Evolutionary conservation across 2,888 invertebrate genomes (phyloP).

Genomic region (Homarus gammarus): DNA sequence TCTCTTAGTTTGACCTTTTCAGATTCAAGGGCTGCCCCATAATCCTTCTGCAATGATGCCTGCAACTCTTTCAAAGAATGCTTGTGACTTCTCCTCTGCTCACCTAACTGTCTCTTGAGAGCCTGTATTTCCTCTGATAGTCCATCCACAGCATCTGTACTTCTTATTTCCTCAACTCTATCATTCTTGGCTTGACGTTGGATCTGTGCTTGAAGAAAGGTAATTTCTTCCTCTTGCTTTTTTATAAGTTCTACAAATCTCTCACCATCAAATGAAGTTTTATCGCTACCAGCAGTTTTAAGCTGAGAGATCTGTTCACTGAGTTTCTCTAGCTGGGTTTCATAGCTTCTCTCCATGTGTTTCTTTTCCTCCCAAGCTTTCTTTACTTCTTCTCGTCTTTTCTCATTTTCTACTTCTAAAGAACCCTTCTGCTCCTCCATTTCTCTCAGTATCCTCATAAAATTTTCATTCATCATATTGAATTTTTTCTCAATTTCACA

Average conservation of each 20-base stretch:
- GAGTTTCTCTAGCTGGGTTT: constrained; percentile 49
- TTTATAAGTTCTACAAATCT: constrained; percentile 33
- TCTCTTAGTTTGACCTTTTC: constrained; percentile 45
- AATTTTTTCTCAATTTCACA: constrained; percentile 62
- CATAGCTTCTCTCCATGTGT: constrained; percentile 36
- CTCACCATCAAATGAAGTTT: constrained; percentile 16
- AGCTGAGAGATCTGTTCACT: constrained; percentile 41
- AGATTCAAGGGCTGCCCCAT: constrained; percentile 35
- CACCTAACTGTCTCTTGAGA: constrained; percentile 39
- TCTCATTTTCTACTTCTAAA: constrained; percentile 55
- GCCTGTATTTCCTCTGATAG: constrained; percentile 36
- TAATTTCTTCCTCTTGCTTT: constrained; percentile 52
- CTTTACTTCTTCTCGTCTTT: constrained; percentile 61
- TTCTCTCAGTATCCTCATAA: constrained; percentile 46
- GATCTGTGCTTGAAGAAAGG: constrained; percentile 25
- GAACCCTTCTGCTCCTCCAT: constrained; percentile 62
- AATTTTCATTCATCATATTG: constrained; percentile 63
- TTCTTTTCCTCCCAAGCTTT: constrained; percentile 67
- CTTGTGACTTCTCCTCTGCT: constrained; percentile 52
- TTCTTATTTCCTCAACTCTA: constrained; percentile 29
- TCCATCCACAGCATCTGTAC: constrained; percentile 40
- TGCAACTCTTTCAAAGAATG: constrained; percentile 53
- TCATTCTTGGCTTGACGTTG: constrained; percentile 28
- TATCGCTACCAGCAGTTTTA: neutral
- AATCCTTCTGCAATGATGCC: constrained; percentile 37